A percentile compares a stretch with the other conserved stretches of the same genome.
Evolutionary conservation across 2,113 vertebrate genomes (phyloP).

Genomic region (Sarotherodon lohbergeri): DNA sequence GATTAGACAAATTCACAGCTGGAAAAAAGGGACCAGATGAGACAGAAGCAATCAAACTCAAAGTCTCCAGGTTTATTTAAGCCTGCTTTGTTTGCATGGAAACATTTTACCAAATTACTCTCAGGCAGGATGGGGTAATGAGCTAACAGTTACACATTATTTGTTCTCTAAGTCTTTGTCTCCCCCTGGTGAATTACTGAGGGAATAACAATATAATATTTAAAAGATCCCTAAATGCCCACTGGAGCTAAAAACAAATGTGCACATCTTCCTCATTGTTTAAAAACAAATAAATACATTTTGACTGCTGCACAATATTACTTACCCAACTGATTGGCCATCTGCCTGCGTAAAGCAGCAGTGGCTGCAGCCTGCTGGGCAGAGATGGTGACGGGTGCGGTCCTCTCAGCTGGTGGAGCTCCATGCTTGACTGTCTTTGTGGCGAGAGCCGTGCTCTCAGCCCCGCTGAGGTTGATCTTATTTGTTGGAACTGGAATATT

Average conservation of each 20-base stretch:
- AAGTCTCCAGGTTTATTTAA: background rate
- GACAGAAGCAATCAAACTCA: background rate
- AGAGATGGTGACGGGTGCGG: constrained; percentile 72
- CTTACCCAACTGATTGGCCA: constrained; percentile 86
- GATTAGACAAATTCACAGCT: background rate
- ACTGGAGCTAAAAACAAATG: background rate
- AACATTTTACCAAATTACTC: background rate
- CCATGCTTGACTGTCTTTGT: constrained; percentile 94
- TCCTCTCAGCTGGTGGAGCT: constrained; percentile 73
- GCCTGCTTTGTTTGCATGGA: background rate
- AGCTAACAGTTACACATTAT: background rate
- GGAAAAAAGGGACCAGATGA: background rate
- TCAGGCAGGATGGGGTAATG: background rate
- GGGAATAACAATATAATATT: background rate
- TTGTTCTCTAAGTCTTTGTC: constrained; percentile 28
- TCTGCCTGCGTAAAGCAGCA: constrained; percentile 86
- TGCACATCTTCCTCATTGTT: background rate
- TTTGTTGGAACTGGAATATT: constrained; percentile 52
- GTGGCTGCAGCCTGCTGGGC: constrained; percentile 87
- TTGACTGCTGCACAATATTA: background rate
- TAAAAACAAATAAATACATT: background rate
- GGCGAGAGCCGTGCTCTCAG: constrained; percentile 88
- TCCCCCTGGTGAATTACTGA: constrained; percentile 52
- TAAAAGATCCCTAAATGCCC: background rate
- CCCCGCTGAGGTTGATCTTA: constrained; percentile 78